Evolutionary conservation across 2,797 vertebrate genomes (phyloP), one percentile per base, ranked within the genome.

Genomic region (Typhlichthys subterraneus): DNA sequence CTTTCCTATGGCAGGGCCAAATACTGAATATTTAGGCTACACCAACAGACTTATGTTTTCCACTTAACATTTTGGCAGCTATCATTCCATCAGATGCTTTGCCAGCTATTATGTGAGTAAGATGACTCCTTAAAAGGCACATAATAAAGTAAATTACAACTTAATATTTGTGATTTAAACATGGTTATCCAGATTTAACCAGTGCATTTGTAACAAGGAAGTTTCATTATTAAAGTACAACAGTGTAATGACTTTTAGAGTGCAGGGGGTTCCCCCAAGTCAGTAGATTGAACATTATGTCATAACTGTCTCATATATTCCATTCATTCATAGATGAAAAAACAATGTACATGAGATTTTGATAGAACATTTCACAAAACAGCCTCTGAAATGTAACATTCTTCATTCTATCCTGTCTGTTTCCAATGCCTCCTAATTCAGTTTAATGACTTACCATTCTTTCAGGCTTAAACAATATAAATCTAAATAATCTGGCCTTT

Each of bases 321-420:
- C 14, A 19, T 67, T 74, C 17, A 71, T 65, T 69, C 3, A n/a
- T 61, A 42, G 47, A 62, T 52, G 66, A 70, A 60, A 47, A 69
- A 57, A 53, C 53, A 46, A 4, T 67, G 12, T 59, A 56, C 17
- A 53, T 54, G 8, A 69, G 19, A 19, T 42, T 45, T 45, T 17
- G 10, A 53, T 6, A 29, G 12, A 47, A 11, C 48, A 13, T 53
- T 62, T 13, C 19, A 67, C 46, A 59, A 66, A 63, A 31, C 17
- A 51, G 15, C 42, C n/a, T 69, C 71, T 57, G 31, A 14, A 31
- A 42, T 57, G 10, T 9, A 13, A 48, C 8, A 61, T 50, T 45
- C 58, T 14, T 33, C 15, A 42, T 63, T 63, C 52, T 1, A 19
- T 47, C 63, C 45, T 8, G 12, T 53, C 59, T 57, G 19, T 54